These are phyloP conservation scores for Pyrgilauda ruficollis DNA, from an alignment of 2,113 vertebrate genomes.

Conservation along the genomic window DNA sequence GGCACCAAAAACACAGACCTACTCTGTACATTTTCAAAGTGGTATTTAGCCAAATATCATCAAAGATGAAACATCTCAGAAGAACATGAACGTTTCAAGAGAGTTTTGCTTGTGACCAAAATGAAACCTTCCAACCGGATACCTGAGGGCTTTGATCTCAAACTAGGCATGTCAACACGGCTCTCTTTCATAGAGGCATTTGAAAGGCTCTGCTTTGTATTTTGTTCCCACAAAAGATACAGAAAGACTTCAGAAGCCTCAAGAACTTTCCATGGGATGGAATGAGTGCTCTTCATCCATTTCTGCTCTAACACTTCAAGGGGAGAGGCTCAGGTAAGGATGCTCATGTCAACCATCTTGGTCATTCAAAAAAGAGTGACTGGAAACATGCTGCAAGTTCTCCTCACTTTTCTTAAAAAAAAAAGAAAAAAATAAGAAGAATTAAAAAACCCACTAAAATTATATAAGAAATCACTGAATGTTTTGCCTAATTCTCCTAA, in stretches of 20 bases:
- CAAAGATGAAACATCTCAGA: not conserved
- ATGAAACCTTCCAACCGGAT: not conserved
- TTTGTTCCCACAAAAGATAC: not conserved
- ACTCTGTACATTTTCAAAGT: not conserved
- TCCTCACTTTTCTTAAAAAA: not conserved
- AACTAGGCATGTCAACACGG: rapidly evolving
- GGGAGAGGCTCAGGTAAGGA: not conserved
- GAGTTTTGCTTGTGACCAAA: not conserved
- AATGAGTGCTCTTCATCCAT: not conserved
- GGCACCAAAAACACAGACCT: not conserved
- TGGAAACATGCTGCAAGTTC: not conserved
- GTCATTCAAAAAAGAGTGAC: not conserved
- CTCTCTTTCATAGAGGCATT: not conserved
- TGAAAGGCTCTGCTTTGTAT: not conserved
- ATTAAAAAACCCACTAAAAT: not conserved
- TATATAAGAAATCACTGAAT: not conserved
- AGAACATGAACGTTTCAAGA: not conserved
- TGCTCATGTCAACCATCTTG: rapidly evolving
- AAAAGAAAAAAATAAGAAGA: rapidly evolving
- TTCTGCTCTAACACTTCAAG: not conserved
- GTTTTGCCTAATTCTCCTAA: not conserved
- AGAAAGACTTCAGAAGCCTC: not conserved
- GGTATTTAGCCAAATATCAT: not conserved
- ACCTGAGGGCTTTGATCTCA: not conserved
- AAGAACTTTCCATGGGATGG: not conserved